A percentile compares a stretch with the other conserved stretches of the same genome.
Conservation (phyloP, 2,113 vertebrate genomes). For the Scytalopus superciliaris region DNA sequence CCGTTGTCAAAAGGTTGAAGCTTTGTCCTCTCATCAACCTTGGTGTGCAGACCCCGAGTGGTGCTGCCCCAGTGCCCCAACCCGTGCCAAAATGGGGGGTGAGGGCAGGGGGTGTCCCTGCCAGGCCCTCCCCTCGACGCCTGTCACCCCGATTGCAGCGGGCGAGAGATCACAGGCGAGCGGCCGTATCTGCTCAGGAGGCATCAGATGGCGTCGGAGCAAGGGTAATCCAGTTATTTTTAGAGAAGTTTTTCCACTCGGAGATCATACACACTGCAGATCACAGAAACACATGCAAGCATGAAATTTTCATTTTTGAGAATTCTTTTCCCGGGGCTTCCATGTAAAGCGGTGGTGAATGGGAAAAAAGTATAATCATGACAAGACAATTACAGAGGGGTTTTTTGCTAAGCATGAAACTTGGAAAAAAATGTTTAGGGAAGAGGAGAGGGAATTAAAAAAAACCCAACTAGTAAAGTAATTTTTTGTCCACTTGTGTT, state of each 20-base stretch:
- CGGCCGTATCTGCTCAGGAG: conserved; percentile 64
- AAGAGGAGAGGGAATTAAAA: not conserved
- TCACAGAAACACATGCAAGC: conserved; percentile 84
- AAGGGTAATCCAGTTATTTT: conserved; percentile 87
- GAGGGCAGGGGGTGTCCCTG: conserved; percentile 72
- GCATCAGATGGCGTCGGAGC: conserved; percentile 76
- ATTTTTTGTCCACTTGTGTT: conserved; percentile 13
- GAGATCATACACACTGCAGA: conserved; percentile 84
- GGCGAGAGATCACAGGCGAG: conserved; percentile 80
- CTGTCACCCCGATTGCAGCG: conserved; percentile 78
- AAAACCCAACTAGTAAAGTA: not conserved
- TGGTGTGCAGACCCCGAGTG: not conserved
- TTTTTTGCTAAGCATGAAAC: conserved; percentile 56
- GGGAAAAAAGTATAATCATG: conserved; percentile 60
- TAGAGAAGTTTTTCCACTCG: conserved; percentile 81
- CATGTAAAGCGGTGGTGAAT: conserved; percentile 63
- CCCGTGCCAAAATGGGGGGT: not conserved
- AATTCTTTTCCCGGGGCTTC: conserved; percentile 78
- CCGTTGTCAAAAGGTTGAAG: conserved; percentile 38
- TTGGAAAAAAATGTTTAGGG: not conserved
- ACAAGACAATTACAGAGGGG: conserved; percentile 72
- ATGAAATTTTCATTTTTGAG: conserved; percentile 85
- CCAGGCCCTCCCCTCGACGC: conserved; percentile 75
- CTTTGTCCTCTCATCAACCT: not conserved
- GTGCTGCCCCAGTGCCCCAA: not conserved